Evolutionary conservation across 2,113 vertebrate species (phyloP).

Genomic region (Gambusia affinis): DNA sequence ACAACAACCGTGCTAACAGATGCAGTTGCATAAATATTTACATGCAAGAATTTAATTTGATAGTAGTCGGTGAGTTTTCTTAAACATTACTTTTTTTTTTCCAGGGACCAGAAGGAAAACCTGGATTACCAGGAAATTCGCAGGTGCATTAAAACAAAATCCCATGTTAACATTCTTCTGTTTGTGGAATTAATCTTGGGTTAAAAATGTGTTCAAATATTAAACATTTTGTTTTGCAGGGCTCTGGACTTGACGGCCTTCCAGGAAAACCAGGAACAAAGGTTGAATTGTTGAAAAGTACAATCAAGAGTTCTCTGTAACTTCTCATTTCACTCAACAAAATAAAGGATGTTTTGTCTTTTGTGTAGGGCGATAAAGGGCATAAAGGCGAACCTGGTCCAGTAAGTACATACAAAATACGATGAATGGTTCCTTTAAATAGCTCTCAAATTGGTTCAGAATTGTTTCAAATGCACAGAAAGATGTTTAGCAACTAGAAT

Average conservation of each 20-base stretch:
- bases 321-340: not conserved
- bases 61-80: not conserved
- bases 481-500: not conserved
- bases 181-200: not conserved
- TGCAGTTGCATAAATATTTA: no score
- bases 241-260: slow-evolving; percentile 57
- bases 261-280: slow-evolving; percentile 74
- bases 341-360: slow-evolving; percentile 9
- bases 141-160: slow-evolving; percentile 50
- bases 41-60: no score
- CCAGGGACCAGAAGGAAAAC: slow-evolving; percentile 82
- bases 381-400: slow-evolving; percentile 70
- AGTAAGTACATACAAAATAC: slow-evolving; percentile 61
- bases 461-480: not conserved
- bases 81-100: not conserved
- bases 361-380: slow-evolving; percentile 78
- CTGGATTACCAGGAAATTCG: slow-evolving; percentile 74
- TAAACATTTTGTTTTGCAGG: slow-evolving; percentile 45
- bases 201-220: slow-evolving; percentile 2
- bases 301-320: not conserved
- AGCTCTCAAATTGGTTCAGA: not conserved
- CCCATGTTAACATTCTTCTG: not conserved
- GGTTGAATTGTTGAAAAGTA: slow-evolving; percentile 52
- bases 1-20: no score
- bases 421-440: not conserved